Evolutionary conservation across 2,888 invertebrate species (phyloP), one percentile per base, ranked within the genome.

Genomic region (Orthosia gracilis): DNA sequence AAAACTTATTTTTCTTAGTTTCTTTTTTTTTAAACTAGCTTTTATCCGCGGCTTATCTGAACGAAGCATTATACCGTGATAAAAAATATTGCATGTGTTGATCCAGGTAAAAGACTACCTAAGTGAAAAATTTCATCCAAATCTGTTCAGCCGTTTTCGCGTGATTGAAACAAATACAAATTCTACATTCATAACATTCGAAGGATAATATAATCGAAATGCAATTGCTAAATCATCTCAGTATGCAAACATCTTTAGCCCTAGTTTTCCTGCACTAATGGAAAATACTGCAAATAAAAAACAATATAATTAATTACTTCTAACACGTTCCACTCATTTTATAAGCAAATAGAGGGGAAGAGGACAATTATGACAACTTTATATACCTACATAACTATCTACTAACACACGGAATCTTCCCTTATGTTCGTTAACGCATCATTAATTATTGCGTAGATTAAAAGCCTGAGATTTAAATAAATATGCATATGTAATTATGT

Each of bases 381-480:
- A 45, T 45, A n/a, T 49, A 75, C 13, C 0, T 59, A 61, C 11
- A 0, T 47, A n/a, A 1, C 0, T 31, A 71, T 2, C 13, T 17
- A 26, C 1, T 12, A 40, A 15, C 3, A 58, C n/a, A 62, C 4
- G 76, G 70, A 76, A 76, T 69, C 62, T 78, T 69, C 49, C 77
- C 45, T 26, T 26, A 31, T 23, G 66, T 17, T 52, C 3, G 18
- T n/a, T 31, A 23, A 18, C 0, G 55, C 62, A 47, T 69, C 31
- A 76, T n/a, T 26, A 4, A 31, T 31, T 75, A 69, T 62, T n/a
- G 18, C 55, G 15, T n/a, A 40, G 61, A 18, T 50, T 67, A 18
- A 26, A 45, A 17, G 15, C 13, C 40, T 18, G 1, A 15, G n/a
- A 57, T 40, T 0, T 31, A 21, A 65, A 31, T n/a, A 5, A 65